Base-by-base conservation (phyloP, 2,113 vertebrate genomes). In the Corydoras sp. region DNA sequence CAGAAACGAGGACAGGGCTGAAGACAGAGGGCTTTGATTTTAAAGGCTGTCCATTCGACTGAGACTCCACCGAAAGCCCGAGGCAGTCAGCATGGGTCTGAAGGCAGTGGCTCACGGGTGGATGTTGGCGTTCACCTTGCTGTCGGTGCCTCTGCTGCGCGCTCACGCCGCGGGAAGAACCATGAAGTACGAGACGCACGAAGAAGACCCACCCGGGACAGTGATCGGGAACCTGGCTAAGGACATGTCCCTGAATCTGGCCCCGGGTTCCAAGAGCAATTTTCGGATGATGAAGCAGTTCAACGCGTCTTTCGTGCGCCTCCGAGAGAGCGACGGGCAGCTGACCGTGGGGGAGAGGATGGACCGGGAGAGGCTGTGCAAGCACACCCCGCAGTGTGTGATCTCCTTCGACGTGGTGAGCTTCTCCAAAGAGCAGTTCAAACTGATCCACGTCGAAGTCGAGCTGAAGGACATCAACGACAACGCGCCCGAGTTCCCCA, bases 391-490 rank as follows among this genome's bases (percentile, higher is more conserved):
- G 0, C 92, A 92, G 79, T 99, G 96, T 76, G 85, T 94, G 79
- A 87, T 99, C 77, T 89, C 94, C 51, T 95, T 99, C 83, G 96
- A 99, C 72, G 95, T 97, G 85, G 93, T 98, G 85, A 95, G 93
- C 82, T 92, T 95, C 84, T 93, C 93, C 62, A 88, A 92, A 83
- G 94, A 95, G 83, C 92, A 92, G 72, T 95, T 94, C 85, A 92
- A 92, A 76, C 89, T 98, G 79, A 88, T 99, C 61, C 96, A 97
- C 80, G 94, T 99, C 74, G 96, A 98, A 86, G 91, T 99, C 84
- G 94, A 97, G 90, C 93, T 99, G 90, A 93, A 92, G 58, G 96
- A 99, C 88, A 91, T 98, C 75, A 99, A 99, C 29, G 96, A 99
- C 89, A 93, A 99, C 59, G 88, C 93, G 10, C 96, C 96, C 0